Base-by-base conservation (phyloP, 2,888 invertebrate species). In the Nebria brevicollis region DNA sequence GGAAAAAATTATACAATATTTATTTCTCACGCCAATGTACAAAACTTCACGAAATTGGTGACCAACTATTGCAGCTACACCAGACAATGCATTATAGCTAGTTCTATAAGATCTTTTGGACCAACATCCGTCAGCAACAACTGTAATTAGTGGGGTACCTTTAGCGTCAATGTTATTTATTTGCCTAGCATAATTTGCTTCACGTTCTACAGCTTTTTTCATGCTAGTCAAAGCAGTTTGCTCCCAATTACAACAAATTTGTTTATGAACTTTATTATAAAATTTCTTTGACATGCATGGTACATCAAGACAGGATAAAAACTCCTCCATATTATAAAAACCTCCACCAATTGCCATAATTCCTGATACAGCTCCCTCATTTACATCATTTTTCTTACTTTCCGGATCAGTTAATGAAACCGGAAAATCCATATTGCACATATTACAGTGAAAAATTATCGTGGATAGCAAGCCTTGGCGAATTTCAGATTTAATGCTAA, bases 341-440 rank as follows among this genome's bases (percentile, higher is more conserved):
- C 77, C 77, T 34, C 70, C 70, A n/a, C 15, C 77, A 42, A 77
- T 70, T 41, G 70, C 54, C 68, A 77, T 75, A 54, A 77, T 77
- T 41, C 70, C 77, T 7, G 77, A 77, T 20, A 77, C 77, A 2
- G 70, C 77, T 34, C 77, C n/a, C n/a, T n/a, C n/a, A n/a, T n/a
- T n/a, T n/a, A n/a, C n/a, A n/a, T n/a, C n/a, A n/a, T n/a, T n/a
- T n/a, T n/a, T n/a, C n/a, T n/a, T n/a, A n/a, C n/a, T n/a, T n/a
- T n/a, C n/a, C n/a, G n/a, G n/a, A n/a, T n/a, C n/a, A n/a, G n/a
- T n/a, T n/a, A n/a, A n/a, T n/a, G n/a, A n/a, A n/a, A n/a, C n/a
- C n/a, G n/a, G n/a, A n/a, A n/a, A n/a, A n/a, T n/a, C n/a, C n/a
- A n/a, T n/a, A n/a, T n/a, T n/a, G n/a, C n/a, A n/a, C n/a, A n/a